Evolutionary conservation across 2,113 vertebrate species (phyloP), one percentile per base, ranked within the genome.

Genomic region (Plecturocebus donacophilus): DNA sequence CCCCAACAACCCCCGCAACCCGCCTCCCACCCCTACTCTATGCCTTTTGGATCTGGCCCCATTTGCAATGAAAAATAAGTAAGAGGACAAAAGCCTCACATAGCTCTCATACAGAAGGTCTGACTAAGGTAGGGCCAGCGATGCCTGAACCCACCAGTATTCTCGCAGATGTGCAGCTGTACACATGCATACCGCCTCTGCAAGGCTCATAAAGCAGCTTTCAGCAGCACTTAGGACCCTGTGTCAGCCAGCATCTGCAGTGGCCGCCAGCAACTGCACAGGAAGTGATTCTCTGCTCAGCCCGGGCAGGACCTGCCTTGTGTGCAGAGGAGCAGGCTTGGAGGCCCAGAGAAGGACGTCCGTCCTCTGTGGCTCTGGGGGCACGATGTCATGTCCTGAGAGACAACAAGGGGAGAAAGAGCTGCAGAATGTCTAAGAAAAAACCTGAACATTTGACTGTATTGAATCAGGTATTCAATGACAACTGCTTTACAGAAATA

Each of bases 121-220:
- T 79, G 93, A 8, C 14, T 38, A 75, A 89, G 85, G 95, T 86
- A 35, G 73, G 73, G 92, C 76, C 92, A 86, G 77, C 0, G 10
- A 11, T 0, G 87, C 58, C 94, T 21, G 66, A 70, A 40, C 64
- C 83, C 83, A 10, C 54, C 70, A 84, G 89, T 68, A 11, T 86
- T 91, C 70, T 76, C 30, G 0, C 70, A 47, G 83, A 75, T 17
- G 11, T 61, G 89, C 89, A 85, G 96, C 96, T 92, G 96, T 96
- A 75, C 64, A 77, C 83, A 61, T 35, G 94, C 82, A 75, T 52
- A 30, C 32, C 1, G 6, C 30, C 81, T 87, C 93, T 66, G 75
- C 56, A 52, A 47, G 87, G 75, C 94, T 92, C 87, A 61, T 87
- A 97, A 95, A 95, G 97, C 98, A 91, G 90, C 90, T 92, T 93